These are phyloP conservation scores for Chaetura pelagica DNA, from an alignment of 2,113 vertebrate genomes.

Conservation along the genomic window DNA sequence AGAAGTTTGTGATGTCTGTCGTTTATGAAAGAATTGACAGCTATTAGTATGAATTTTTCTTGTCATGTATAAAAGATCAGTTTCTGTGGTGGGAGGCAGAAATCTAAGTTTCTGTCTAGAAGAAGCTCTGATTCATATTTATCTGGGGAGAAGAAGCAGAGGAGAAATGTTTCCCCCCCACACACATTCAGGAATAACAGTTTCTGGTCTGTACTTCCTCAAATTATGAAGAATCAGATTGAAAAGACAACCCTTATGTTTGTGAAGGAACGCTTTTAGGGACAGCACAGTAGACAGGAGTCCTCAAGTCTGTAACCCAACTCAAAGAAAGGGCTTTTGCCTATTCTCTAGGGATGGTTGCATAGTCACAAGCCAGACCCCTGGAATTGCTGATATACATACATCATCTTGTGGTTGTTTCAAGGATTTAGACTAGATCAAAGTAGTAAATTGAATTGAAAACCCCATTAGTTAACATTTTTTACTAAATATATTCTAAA, in stretches of 20 bases:
- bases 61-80: neutral
- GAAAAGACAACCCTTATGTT: neutral
- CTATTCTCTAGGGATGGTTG: neutral
- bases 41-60: neutral
- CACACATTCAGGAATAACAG: neutral
- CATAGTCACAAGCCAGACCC: neutral
- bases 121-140: neutral
- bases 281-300: neutral
- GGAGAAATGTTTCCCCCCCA: neutral
- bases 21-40: neutral
- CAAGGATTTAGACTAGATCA: neutral
- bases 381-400: neutral
- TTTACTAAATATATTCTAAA: neutral
- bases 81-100: neutral
- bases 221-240: neutral
- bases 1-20: neutral
- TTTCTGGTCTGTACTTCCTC: neutral
- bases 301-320: neutral
- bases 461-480: neutral
- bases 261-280: neutral
- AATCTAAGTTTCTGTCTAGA: neutral
- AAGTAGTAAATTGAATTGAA: neutral
- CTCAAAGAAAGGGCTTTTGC: neutral
- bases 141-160: neutral
- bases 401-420: neutral